These are phyloP conservation scores for Thripadectes ignobilis DNA, from an alignment of 2,797 vertebrate genomes.

Conservation along the genomic window DNA sequence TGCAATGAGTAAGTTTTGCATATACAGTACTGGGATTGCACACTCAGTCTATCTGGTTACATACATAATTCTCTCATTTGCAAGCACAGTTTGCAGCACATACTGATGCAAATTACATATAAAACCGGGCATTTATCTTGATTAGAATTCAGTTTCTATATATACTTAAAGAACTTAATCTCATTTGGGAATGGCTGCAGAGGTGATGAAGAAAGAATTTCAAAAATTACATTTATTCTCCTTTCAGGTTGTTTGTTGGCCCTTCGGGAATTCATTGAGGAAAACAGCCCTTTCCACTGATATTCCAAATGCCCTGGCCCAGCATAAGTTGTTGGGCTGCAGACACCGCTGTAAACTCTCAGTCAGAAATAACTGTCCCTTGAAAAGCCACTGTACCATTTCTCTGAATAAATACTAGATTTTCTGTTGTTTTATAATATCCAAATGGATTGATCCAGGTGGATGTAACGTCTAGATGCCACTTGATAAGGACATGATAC, in stretches of 20 bases:
- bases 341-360: neutral
- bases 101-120: constrained; percentile 23
- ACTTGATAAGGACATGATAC: neutral
- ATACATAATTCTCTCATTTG: neutral
- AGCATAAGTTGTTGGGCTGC: neutral
- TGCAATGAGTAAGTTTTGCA: neutral
- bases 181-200: neutral
- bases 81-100: constrained; percentile 35
- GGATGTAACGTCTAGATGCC: neutral
- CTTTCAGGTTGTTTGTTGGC: neutral
- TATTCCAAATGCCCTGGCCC: neutral
- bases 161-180: neutral
- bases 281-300: neutral
- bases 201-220: neutral
- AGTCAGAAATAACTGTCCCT: neutral
- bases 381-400: neutral
- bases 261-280: neutral
- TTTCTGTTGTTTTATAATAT: neutral
- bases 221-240: neutral
- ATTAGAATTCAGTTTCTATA: neutral
- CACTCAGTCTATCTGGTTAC: neutral
- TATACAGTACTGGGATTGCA: neutral
- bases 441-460: neutral
- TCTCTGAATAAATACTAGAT: neutral
- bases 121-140: constrained; percentile 29